Evolutionary conservation across 2,113 vertebrate genomes (phyloP), one percentile per base, ranked within the genome.

Genomic region (Turnix velox): DNA sequence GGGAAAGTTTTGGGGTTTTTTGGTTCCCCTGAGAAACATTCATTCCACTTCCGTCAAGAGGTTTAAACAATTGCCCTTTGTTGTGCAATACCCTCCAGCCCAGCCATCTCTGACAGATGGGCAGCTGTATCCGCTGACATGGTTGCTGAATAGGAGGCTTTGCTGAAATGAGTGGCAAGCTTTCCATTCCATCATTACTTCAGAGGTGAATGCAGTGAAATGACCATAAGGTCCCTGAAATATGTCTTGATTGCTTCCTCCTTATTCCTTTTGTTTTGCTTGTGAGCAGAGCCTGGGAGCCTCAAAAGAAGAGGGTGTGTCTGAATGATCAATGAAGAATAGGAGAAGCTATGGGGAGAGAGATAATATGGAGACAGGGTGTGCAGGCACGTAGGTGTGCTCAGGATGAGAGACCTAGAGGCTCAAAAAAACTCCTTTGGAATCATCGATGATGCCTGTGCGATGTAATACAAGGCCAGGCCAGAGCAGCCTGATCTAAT

Each of bases 1-100:
- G 82, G 59, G 72, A 77, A 92, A 84, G 35, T 93, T 92, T 40
- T 86, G 18, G 14, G 90, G 95, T 94, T 71, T 37, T 69, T 63
- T 51, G 48, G 24, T 84, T 95, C 83, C 69, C 61, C 35, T 90
- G 92, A 90, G 92, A 93, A 96, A 88, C 31, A 16, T 84, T 90
- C 40, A 12, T 93, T 78, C 69, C 2, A 3, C 28, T 88, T 66
- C 66, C 7, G 0, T 91, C 62, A 0, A 0, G 0, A 5, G 13
- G 25, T 24, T 67, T 43, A 33, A 90, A 92, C 57, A 90, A 43
- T 87, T 5, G 4, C 25, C 40, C 66, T 92, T 94, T 96, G 90
- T 95, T 15, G 2, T 49, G 7, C 37, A 40, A 28, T 35, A 63
- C 57, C 40, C 28, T 65, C 33, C 33, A 75, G 39, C 30, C 18